Conservation (phyloP, 2,113 vertebrate species). For the Sinocyclocheilus grahami region DNA sequence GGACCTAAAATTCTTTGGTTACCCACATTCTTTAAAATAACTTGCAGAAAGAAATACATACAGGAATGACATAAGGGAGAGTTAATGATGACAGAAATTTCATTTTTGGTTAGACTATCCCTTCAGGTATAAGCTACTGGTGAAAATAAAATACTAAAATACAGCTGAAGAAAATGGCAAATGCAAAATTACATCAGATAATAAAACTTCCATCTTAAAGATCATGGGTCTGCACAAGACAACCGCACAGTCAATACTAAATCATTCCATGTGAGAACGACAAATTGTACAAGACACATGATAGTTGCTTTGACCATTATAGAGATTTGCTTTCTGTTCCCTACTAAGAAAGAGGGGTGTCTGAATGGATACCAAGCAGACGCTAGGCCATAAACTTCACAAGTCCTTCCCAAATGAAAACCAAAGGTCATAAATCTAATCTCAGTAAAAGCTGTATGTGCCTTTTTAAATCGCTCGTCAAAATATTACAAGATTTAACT, state of each 20-base stretch:
- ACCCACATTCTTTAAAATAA: neutral
- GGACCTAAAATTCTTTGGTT: neutral
- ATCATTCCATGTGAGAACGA: constrained; percentile 18
- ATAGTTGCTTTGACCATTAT: constrained; percentile 43
- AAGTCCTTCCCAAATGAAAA: constrained; percentile 48
- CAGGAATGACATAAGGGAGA: neutral
- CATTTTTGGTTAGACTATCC: neutral
- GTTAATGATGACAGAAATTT: neutral
- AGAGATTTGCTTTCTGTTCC: constrained; percentile 21
- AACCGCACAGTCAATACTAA: neutral
- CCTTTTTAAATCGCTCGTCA: neutral
- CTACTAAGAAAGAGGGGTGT: neutral
- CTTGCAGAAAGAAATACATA: neutral
- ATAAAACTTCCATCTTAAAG: neutral
- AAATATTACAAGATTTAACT: constrained; percentile 6
- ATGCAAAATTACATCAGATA: neutral
- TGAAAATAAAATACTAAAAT: neutral
- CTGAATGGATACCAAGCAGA: constrained; percentile 36
- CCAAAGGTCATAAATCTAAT: constrained; percentile 35
- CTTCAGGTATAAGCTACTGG: neutral
- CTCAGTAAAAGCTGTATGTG: neutral
- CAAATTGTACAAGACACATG: constrained; percentile 48
- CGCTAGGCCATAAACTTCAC: constrained; percentile 36
- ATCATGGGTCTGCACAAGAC: neutral
- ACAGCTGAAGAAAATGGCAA: neutral